Evolutionary conservation across 1,140 invertebrate species (phyloP), one percentile per base, ranked within the genome.

Genomic region (Drosophila persimilis): DNA sequence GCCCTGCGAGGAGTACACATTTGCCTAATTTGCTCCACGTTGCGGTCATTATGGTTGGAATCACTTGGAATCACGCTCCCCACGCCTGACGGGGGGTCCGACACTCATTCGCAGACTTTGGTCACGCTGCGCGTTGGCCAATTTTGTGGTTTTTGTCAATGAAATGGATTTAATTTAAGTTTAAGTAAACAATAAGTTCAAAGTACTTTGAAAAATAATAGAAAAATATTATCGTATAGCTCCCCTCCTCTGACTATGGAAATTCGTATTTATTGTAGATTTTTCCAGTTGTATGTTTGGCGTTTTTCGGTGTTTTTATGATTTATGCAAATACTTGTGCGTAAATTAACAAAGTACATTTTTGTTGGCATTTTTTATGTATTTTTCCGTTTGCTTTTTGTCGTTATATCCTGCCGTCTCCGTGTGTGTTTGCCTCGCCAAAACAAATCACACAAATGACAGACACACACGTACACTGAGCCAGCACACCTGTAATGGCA

Each of bases 271-370:
- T 43, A 26, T 20, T 26, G 31, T 52, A 22, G 45, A 2, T 7
- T 17, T 71, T 39, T 46, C 8, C 26, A 17, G 31, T 29, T 39
- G 65, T 54, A 55, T 58, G 17, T 45, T 45, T 26, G 24, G 31
- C n/a, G 31, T 73, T 17, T 43, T 15, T 45, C 31, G 70, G 48
- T 61, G 75, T 71, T 71, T 39, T 39, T 39, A 39, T 39, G 35
- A 86, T 81, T 88, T 86, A 85, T 85, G 81, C 70, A 85, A 85
- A 85, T 85, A 72, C 61, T 59, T 70, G 48, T 62, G 66, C 77
- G 77, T 86, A 85, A 85, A 85, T 81, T 77, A 85, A 80, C 73
- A 77, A 85, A 77, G 73, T 86, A 86, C 86, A 86, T 85, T 86
- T 62, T 77, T 77, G 47, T 84, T 75, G 62, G 60, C 66, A 72